Percentiles rank a stretch among this genome's conserved stretches.
Evolutionary conservation across 2,888 invertebrate genomes (phyloP).

Genomic region (Xestia ashworthii): DNA sequence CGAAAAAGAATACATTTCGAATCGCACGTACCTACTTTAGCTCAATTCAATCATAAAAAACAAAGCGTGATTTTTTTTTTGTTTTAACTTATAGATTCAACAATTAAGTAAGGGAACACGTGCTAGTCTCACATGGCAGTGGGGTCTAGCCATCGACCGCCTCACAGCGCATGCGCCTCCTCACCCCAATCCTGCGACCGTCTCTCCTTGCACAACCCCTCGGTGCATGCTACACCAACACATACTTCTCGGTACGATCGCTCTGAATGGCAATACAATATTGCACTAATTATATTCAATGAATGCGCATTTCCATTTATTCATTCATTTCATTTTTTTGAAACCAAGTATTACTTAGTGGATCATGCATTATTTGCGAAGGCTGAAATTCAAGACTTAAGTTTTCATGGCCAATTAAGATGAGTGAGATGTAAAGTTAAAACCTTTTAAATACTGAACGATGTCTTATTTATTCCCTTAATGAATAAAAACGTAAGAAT

Average conservation of each 20-base stretch:
- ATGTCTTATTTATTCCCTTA: background rate
- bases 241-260: conserved; percentile 43
- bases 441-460: background rate
- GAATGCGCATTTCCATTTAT: conserved; percentile 29
- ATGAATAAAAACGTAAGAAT: background rate
- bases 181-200: conserved; percentile 75
- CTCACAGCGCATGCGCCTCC: conserved; percentile 82
- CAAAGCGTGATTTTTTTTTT: background rate
- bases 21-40: background rate
- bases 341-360: background rate
- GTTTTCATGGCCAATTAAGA: background rate
- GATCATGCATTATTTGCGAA: conserved; percentile 7
- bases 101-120: conserved; percentile 75
- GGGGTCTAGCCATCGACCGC: conserved; percentile 81
- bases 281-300: conserved; percentile 43
- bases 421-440: background rate
- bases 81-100: conserved; percentile 43
- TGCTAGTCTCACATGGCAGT: conserved; percentile 82
- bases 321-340: background rate
- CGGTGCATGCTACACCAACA: conserved; percentile 72
- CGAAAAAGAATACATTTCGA: conserved; percentile 3
- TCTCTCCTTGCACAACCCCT: conserved; percentile 76
- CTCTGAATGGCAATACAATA: conserved; percentile 58
- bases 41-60: conserved; percentile 8
- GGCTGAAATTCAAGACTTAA: background rate